phyloP scores from a whole-genome alignment of 2,888 invertebrate genomes.

The Prosopocoilus inquinatus region DNA sequence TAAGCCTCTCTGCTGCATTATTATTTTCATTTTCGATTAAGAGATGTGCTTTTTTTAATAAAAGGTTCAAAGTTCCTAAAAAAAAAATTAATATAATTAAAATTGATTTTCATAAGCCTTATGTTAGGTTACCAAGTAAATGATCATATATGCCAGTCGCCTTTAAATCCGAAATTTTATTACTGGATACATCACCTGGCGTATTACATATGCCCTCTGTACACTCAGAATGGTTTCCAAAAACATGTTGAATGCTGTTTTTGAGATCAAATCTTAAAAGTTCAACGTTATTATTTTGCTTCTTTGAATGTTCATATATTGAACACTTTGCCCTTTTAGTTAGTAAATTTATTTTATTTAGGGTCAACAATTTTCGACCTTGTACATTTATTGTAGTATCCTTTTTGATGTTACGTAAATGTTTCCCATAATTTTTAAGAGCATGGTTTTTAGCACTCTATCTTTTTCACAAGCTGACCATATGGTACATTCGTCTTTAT shows the following conservation, averaged over 20 bases:
- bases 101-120: too few species aligned
- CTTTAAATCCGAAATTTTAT: neutral
- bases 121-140: neutral
- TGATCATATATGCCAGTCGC: neutral
- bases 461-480: slow-evolving; percentile 33
- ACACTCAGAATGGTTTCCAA: slow-evolving; percentile 26
- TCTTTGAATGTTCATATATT: slow-evolving; percentile 16
- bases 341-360: slow-evolving; percentile 6
- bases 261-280: slow-evolving; percentile 16
- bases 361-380: neutral
- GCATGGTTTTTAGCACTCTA: slow-evolving; percentile 30
- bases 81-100: too few species aligned
- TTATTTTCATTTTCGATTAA: slow-evolving; percentile 31
- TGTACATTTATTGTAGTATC: slow-evolving; percentile 1
- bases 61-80: neutral
- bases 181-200: neutral
- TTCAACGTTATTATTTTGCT: slow-evolving; percentile 5
- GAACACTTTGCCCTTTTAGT: neutral
- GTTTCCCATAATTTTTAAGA: slow-evolving; percentile 19
- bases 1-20: slow-evolving; percentile 33
- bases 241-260: slow-evolving; percentile 28
- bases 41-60: neutral
- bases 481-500: slow-evolving; percentile 29
- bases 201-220: slow-evolving; percentile 15
- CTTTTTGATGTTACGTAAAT: slow-evolving; percentile 13